Percentiles rank a stretch among this genome's conserved stretches.
phyloP scores from a whole-genome alignment of 2,113 vertebrate genomes.

The Cyprinodon brontotheroides region DNA sequence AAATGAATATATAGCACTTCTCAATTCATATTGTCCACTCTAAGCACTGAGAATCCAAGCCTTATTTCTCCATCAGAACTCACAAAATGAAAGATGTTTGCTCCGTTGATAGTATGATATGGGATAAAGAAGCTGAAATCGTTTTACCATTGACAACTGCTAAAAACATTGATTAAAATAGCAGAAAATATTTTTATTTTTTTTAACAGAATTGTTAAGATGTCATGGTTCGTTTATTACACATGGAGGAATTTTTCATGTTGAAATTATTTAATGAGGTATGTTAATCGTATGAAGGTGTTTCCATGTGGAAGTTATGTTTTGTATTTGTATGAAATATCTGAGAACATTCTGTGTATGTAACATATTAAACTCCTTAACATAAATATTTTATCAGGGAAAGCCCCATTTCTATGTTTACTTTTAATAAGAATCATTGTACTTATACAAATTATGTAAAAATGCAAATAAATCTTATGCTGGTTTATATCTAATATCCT shows the following conservation, averaged over 20 bases:
- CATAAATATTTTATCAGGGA: too few species aligned
- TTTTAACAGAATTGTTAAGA: neutral
- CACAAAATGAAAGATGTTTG: neutral
- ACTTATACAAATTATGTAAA: neutral
- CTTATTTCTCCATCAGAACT: neutral
- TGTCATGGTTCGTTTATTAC: neutral
- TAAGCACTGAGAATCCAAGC: neutral
- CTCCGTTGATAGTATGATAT: too few species aligned
- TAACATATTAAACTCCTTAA: too few species aligned
- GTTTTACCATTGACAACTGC: neutral
- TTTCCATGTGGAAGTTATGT: neutral
- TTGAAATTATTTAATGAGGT: too few species aligned
- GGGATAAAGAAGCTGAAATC: too few species aligned
- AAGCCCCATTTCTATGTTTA: neutral
- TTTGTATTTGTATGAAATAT: neutral
- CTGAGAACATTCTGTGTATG: neutral
- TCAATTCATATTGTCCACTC: neutral
- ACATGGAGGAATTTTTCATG: neutral
- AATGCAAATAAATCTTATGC: neutral
- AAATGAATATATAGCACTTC: neutral
- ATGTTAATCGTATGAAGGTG: too few species aligned
- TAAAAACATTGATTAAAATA: too few species aligned
- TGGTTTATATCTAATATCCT: neutral
- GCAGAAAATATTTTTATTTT: neutral
- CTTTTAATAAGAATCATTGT: neutral